Evolutionary conservation across 2,113 vertebrate genomes (phyloP), one percentile per base, ranked within the genome.

Genomic region (Physeter macrocephalus): DNA sequence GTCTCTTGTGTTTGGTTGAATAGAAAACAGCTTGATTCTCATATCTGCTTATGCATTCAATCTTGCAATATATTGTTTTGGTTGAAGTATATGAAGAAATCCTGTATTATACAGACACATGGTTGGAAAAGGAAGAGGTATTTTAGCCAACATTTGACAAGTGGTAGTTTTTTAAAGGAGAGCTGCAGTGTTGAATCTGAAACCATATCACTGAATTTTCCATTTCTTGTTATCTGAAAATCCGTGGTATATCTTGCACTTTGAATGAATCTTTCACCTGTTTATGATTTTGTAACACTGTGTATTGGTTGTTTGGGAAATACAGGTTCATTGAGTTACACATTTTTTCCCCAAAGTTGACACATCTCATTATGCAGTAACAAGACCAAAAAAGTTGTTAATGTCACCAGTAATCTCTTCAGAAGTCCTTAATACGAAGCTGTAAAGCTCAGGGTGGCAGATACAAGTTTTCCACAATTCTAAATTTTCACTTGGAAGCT

Each of bases 51-150:
- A n/a, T 93, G 78, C 13, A 78, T 62, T 83, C 27, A 36, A 34
- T 94, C n/a, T 93, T 93, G 13, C 27, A 85, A 0, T 96, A 59
- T 93, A 64, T 85, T 77, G 41, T 95, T 94, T 96, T 89, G 66
- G 72, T 93, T 95, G 78, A 96, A 86, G 23, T 92, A 20, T 80
- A 21, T 89, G 66, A 92, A 89, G 77, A 91, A 97, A 95, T 90
- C n/a, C 39, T 93, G 29, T 13, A 31, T 93, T 81, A 61, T 46
- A 43, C 29, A 95, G 46, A 27, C 88, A 77, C 0, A 1, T 86
- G 49, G 23, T 80, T 92, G 57, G 57, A 57, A 93, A 93, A 92
- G 59, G 57, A 13, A 84, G 41, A 29, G 66, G 12, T 86, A 82
- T 89, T 95, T 89, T 89, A 66, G 27, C 49, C 61, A 81, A 43